Evolutionary conservation across 2,888 invertebrate species (phyloP), one percentile per base, ranked within the genome.

Genomic region (Fabriciana adippe): DNA sequence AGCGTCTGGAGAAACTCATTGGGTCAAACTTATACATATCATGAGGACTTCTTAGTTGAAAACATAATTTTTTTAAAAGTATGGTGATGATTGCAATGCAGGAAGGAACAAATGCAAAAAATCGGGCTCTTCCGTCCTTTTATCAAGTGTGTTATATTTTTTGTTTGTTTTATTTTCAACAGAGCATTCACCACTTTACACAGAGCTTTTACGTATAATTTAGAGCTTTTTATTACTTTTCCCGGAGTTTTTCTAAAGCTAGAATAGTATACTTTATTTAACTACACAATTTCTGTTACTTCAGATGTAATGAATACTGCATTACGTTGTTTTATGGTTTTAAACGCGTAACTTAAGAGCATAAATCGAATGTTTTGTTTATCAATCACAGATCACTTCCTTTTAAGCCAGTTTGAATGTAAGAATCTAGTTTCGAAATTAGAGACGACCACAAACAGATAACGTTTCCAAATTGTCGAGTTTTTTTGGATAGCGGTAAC

Each of bases 401-500:
- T 69, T 68, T 67, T 53, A 68, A 71, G 65, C 68, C 64, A 51
- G 73, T 67, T 64, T 74, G 71, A 72, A 69, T 72, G 68, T 64
- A 65, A 67, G 74, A 70, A 75, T 73, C 83, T 79, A 81, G 82
- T 82, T 79, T 76, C 79, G 85, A 86, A 88, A 89, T 84, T 79
- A 81, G 83, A 87, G 85, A 83, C 83, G 85, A 88, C 89, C 89
- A 84, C 88, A 86, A 75, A 69, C 31, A 66, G 72, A 72, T 71
- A 66, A 69, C 18, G 54, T 57, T 66, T 66, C 64, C 64, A 41
- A 59, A 66, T 65, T 69, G 66, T 68, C 63, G 35, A 41, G 35
- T 41, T 72, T 72, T 67, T 67, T 65, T 64, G 63, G 62, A 64
- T 55, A 70, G 60, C 67, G 63, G 69, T 65, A 69, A 66, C 65